These are phyloP conservation scores for Drosophila peninsularis DNA, from an alignment of 2,888 invertebrate genomes.

Conservation along the genomic window DNA sequence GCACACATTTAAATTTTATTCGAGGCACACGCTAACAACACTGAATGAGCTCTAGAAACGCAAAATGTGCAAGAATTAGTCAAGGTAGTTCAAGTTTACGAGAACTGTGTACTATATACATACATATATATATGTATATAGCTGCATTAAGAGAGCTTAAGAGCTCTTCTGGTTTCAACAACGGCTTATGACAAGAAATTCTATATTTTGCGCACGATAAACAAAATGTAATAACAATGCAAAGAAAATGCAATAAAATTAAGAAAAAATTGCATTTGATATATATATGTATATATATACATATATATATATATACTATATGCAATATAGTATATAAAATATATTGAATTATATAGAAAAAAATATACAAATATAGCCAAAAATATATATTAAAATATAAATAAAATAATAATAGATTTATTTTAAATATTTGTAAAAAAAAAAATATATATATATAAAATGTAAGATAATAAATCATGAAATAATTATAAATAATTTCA, in stretches of 20 bases:
- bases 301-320: too few species aligned
- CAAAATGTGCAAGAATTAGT: constrained; percentile 14
- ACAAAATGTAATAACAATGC: background rate
- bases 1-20: constrained; percentile 37
- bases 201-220: background rate
- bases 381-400: too few species aligned
- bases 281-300: background rate
- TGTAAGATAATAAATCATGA: too few species aligned
- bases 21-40: constrained; percentile 22
- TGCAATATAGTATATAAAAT: too few species aligned
- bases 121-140: background rate
- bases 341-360: background rate
- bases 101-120: background rate
- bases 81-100: constrained; percentile 12
- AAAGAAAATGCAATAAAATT: background rate
- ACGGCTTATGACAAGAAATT: background rate
- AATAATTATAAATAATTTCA: too few species aligned
- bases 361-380: too few species aligned
- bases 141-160: background rate
- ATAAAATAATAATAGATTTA: too few species aligned
- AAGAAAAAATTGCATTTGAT: too few species aligned
- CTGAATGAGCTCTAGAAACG: constrained; percentile 33
- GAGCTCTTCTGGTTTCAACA: background rate
- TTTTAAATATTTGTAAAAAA: too few species aligned
- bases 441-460: too few species aligned